Base-by-base conservation (phyloP, 2,113 vertebrate species). In the Trematomus loennbergii region DNA sequence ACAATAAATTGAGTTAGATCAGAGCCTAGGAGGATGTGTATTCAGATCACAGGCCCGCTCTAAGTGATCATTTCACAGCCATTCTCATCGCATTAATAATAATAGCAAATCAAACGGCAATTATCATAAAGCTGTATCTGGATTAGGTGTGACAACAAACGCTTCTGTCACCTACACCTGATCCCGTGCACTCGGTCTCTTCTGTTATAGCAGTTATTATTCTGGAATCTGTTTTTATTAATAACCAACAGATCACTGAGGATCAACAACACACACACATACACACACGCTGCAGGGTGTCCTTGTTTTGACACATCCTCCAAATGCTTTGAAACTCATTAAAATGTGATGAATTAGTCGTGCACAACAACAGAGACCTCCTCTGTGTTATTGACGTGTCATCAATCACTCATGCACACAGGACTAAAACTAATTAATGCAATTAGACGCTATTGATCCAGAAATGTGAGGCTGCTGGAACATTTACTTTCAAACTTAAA, bases 1-100 rank as follows among this genome's bases (percentile, higher is more conserved):
- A 94, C 87, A 85, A 91, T 93, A 93, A 92, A 94, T 95, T 85
- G 90, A 93, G 91, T 95, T 94, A 93, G 89, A 69, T 0, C 80
- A 88, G 79, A 79, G 90, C 90, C 84, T 88, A 83, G 78, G 85
- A 91, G 89, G 88, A 84, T 88, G 86, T 78, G 90, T 85, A 88
- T 87, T 90, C 84, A 81, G 79, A 91, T 86, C 83, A 84, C 78
- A 72, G 75, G 74, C 82, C 75, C 74, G 5, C 85, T 93, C 87
- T 90, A 91, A 92, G 93, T 92, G 89, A 86, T 90, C 88, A 91
- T 93, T 94, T 92, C 90, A 92, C 78, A 86, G 89, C 83, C 78
- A 83, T 92, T 92, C 93, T 89, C 82, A 75, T 68, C 76, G 52
- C 87, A 91, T 93, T 94, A 92, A 91, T 93, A 93, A 92, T 87